phyloP scores from a whole-genome alignment of 2,888 invertebrate genomes.

The Tromatobia lineatoria region DNA sequence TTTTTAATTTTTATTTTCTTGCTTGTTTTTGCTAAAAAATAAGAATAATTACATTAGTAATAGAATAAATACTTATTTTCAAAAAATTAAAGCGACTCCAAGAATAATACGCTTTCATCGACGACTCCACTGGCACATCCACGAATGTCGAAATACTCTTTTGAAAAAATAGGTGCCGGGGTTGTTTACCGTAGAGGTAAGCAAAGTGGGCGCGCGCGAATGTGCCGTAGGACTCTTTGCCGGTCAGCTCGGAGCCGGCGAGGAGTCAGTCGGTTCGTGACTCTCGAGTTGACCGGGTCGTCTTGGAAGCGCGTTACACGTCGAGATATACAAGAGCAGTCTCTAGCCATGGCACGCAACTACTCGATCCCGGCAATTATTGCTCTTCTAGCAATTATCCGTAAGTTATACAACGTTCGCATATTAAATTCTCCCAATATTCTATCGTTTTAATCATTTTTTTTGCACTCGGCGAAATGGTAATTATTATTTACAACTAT shows the following conservation, averaged over 20 bases:
- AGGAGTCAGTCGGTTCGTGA: conserved; percentile 82
- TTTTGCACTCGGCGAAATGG: background rate
- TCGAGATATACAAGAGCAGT: conserved; percentile 37
- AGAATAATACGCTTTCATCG: background rate
- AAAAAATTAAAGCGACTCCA: background rate
- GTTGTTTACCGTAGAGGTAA: conserved; percentile 65
- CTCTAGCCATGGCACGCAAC: conserved; percentile 69
- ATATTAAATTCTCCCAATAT: background rate
- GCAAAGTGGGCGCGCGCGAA: conserved; percentile 63
- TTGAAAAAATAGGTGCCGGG: conserved; percentile 48
- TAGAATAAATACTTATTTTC: background rate
- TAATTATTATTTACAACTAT: no score
- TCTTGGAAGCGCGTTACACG: conserved; percentile 58
- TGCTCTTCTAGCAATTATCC: conserved; percentile 67
- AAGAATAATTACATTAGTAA: background rate
- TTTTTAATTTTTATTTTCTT: no score
- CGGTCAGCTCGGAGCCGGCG: conserved; percentile 71
- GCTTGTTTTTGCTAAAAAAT: no score
- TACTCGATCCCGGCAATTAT: conserved; percentile 59
- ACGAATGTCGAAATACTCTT: conserved; percentile 26
- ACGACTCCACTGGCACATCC: background rate
- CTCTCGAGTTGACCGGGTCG: conserved; percentile 81
- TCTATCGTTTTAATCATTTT: background rate
- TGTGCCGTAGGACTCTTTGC: conserved; percentile 71
- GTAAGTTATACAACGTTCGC: conserved; percentile 71